Conservation (phyloP, 2,797 vertebrate genomes). For the Onychomys arenicola region DNA sequence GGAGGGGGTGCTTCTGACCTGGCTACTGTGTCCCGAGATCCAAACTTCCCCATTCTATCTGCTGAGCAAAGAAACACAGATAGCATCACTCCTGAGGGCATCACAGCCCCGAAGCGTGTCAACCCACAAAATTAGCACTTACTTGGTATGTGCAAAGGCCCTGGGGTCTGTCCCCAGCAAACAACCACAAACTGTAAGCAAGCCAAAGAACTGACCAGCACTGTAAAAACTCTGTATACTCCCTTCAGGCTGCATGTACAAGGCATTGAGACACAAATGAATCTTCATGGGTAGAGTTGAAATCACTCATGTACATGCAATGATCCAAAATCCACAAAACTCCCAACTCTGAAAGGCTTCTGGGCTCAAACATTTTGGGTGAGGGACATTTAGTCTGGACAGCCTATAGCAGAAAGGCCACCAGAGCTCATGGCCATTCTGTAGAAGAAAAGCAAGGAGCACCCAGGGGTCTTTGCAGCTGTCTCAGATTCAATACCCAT, state of each 20-base stretch:
- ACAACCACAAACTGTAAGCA: neutral
- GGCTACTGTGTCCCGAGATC: neutral
- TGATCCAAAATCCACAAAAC: neutral
- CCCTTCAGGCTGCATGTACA: neutral
- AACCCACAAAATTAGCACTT: fast-evolving
- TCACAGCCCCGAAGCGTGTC: neutral
- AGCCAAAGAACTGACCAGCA: neutral
- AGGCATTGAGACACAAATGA: neutral
- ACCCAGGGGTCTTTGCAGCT: fast-evolving
- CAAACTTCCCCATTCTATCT: neutral
- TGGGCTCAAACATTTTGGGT: neutral
- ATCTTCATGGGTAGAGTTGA: no score
- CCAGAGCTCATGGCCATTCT: neutral
- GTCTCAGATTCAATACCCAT: neutral
- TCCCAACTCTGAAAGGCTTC: neutral
- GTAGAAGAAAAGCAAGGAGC: fast-evolving
- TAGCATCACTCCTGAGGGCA: neutral
- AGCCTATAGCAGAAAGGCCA: fast-evolving
- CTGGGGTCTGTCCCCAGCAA: no score
- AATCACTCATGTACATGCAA: no score
- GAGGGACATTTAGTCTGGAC: no score
- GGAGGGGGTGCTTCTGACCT: fast-evolving
- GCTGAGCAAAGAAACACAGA: fast-evolving
- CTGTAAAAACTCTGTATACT: neutral
- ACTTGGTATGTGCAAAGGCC: neutral